These are phyloP conservation scores for Aphelocoma coerulescens DNA, from an alignment of 2,113 vertebrate genomes.

Conservation along the genomic window DNA sequence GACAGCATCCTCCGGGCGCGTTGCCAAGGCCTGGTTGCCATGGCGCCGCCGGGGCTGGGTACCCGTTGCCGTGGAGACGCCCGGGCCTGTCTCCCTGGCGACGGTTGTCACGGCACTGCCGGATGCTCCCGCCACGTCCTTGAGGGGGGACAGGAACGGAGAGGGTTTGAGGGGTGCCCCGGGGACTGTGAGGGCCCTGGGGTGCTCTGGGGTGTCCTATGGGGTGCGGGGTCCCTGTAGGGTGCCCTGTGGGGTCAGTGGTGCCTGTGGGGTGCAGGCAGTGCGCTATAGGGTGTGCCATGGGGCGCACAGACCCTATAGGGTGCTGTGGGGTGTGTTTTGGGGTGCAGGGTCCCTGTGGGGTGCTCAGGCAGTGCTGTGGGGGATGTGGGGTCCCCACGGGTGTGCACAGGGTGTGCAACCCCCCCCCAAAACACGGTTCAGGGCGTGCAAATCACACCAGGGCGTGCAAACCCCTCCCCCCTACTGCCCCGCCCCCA, in stretches of 20 bases:
- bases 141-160: neutral
- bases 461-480: neutral
- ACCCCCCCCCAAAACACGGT: too few species aligned
- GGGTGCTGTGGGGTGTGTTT: neutral
- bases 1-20: neutral
- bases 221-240: neutral
- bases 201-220: neutral
- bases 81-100: neutral
- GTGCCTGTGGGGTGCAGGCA: rapidly evolving
- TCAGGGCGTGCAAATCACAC: too few species aligned
- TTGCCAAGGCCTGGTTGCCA: neutral
- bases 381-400: too few species aligned
- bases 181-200: neutral
- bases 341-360: too few species aligned
- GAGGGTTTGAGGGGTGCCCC: neutral
- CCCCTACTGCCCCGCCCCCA: too few species aligned
- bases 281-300: neutral
- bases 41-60: neutral
- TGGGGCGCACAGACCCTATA: too few species aligned
- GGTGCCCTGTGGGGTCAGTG: neutral
- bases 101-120: neutral
- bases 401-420: too few species aligned
- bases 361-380: too few species aligned
- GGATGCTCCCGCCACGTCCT: neutral
- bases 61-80: neutral